These are phyloP conservation scores for Spea hammondii DNA, from an alignment of 2,797 vertebrate genomes.

Conservation along the genomic window DNA sequence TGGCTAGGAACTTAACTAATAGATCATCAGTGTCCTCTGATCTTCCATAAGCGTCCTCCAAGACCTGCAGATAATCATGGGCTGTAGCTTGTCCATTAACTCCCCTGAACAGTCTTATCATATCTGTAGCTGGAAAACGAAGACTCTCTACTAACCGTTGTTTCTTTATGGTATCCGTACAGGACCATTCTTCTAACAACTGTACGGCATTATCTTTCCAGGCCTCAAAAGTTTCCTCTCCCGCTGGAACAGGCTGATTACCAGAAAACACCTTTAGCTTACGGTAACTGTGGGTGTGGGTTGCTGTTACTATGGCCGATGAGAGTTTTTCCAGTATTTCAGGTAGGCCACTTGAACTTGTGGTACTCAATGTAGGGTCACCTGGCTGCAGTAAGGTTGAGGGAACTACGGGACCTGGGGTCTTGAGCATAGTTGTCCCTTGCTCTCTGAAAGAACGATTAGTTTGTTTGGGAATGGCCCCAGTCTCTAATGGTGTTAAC, in stretches of 20 bases:
- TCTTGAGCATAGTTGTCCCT: not conserved
- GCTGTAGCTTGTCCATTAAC: not conserved
- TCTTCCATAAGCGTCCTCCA: not conserved
- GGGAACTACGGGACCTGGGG: not conserved
- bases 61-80: not conserved
- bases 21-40: slow-evolving; percentile 1
- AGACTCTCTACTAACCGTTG: not conserved
- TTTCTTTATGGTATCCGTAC: not conserved
- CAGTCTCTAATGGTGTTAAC: not conserved
- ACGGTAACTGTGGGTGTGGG: not conserved
- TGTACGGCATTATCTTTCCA: slow-evolving; percentile 1
- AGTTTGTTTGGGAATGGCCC: not conserved
- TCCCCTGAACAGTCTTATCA: too few relatives aligned
- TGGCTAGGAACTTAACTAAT: slow-evolving; percentile 6
- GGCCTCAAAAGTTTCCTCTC: slow-evolving; percentile 3
- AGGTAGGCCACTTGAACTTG: not conserved
- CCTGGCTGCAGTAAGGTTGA: not conserved
- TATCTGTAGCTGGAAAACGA: too few relatives aligned
- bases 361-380: not conserved
- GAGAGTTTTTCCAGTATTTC: not conserved
- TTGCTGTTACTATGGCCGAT: not conserved
- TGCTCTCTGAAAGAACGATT: not conserved
- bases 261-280: slow-evolving; percentile 5
- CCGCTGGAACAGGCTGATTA: not conserved
- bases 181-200: not conserved